phyloP scores from a whole-genome alignment of 2,113 vertebrate genomes.

The Phyllostomus hastatus region DNA sequence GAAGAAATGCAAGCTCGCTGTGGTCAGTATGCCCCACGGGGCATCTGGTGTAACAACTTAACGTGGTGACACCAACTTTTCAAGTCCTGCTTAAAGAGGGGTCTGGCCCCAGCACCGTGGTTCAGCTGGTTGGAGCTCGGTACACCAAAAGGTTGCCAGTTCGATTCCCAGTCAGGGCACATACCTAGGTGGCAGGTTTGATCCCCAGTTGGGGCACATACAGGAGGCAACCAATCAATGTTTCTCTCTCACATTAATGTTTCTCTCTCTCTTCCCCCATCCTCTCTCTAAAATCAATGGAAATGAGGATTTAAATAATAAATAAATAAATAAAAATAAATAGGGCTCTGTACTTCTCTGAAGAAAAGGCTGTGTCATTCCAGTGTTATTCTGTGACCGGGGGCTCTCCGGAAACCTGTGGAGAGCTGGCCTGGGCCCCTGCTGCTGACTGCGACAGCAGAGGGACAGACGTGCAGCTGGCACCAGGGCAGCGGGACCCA shows the following conservation, averaged over 20 bases:
- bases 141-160: no score
- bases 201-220: no score
- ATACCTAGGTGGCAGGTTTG: no score
- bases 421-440: not conserved
- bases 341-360: not conserved
- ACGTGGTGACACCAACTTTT: not conserved
- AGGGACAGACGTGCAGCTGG: not conserved
- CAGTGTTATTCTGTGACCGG: not conserved
- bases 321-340: no score
- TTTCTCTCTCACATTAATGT: no score
- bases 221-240: no score
- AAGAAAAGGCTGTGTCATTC: not conserved
- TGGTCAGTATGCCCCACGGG: not conserved
- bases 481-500: not conserved
- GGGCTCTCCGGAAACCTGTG: not conserved
- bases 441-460: rapidly evolving
- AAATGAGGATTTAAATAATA: no score
- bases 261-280: no score
- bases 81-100: not conserved
- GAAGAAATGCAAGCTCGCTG: not conserved
- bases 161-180: no score
- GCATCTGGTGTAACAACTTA: not conserved
- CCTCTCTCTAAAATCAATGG: no score
- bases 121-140: no score
- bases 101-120: not conserved